phyloP scores from a whole-genome alignment of 2,113 vertebrate genomes.

The Engystomops pustulosus region DNA sequence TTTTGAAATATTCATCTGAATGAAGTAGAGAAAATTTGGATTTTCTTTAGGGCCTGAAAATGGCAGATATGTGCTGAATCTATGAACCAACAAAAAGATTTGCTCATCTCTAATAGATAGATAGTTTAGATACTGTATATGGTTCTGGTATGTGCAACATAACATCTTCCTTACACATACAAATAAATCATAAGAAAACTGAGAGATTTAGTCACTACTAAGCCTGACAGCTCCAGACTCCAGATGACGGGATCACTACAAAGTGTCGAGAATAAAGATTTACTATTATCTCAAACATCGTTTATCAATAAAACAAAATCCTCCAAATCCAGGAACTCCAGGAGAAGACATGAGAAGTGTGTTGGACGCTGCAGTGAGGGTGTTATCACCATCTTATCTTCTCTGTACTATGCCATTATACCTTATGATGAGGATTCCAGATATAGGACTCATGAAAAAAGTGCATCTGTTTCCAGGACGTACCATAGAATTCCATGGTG shows the following conservation, averaged over 20 bases:
- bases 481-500: background rate
- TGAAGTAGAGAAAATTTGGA: no score
- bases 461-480: background rate
- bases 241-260: slow-evolving; percentile 2
- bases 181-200: background rate
- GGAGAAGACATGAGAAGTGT: slow-evolving; percentile 23
- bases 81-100: no score
- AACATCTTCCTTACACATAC: background rate
- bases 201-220: background rate
- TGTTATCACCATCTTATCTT: slow-evolving; percentile 2
- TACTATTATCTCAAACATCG: background rate
- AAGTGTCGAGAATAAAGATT: slow-evolving; percentile 1
- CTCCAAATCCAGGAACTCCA: background rate
- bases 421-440: slow-evolving; percentile 10
- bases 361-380: background rate
- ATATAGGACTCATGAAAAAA: background rate
- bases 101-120: background rate
- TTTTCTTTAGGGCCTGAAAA: no score
- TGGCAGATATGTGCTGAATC: no score
- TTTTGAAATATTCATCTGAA: no score
- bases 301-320: background rate
- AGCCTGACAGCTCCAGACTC: background rate
- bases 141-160: background rate
- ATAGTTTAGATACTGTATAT: background rate
- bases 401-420: background rate